Conservation (phyloP, 2,113 vertebrate species). For the Peromyscus californicus region DNA sequence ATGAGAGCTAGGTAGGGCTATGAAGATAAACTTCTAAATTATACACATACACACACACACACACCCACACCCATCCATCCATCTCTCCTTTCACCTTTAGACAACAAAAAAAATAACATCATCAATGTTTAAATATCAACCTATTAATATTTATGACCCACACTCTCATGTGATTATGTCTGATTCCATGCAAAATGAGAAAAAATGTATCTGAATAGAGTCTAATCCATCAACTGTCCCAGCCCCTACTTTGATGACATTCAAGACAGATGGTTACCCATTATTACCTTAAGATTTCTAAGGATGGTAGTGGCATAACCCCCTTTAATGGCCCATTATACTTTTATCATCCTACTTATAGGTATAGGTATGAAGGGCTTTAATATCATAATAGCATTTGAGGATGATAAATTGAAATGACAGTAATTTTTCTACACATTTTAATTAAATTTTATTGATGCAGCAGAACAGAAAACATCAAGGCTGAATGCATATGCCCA, state of each 20-base stretch:
- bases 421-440: slow-evolving; percentile 72
- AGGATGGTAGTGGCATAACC: slow-evolving; percentile 40
- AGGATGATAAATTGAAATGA: slow-evolving; percentile 69
- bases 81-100: slow-evolving; percentile 39
- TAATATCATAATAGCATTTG: slow-evolving; percentile 47
- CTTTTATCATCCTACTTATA: slow-evolving; percentile 62
- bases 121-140: slow-evolving; percentile 14
- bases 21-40: slow-evolving; percentile 11
- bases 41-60: background rate
- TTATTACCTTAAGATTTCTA: slow-evolving; percentile 71
- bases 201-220: slow-evolving; percentile 26
- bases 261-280: slow-evolving; percentile 69
- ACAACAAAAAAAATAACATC: slow-evolving; percentile 9
- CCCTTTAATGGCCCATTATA: slow-evolving; percentile 65
- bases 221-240: slow-evolving; percentile 48
- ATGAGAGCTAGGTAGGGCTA: background rate
- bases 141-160: slow-evolving; percentile 19
- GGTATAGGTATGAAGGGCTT: slow-evolving; percentile 49
- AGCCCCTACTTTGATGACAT: slow-evolving; percentile 55
- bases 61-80: background rate
- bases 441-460: slow-evolving; percentile 80
- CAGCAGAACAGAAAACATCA: slow-evolving; percentile 52
- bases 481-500: slow-evolving; percentile 37
- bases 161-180: background rate
- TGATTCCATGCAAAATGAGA: slow-evolving; percentile 39